Percentiles rank a stretch among this genome's conserved stretches.
Evolutionary conservation across 2,797 vertebrate species (phyloP).

Genomic region (Neomorphus geoffroyi): DNA sequence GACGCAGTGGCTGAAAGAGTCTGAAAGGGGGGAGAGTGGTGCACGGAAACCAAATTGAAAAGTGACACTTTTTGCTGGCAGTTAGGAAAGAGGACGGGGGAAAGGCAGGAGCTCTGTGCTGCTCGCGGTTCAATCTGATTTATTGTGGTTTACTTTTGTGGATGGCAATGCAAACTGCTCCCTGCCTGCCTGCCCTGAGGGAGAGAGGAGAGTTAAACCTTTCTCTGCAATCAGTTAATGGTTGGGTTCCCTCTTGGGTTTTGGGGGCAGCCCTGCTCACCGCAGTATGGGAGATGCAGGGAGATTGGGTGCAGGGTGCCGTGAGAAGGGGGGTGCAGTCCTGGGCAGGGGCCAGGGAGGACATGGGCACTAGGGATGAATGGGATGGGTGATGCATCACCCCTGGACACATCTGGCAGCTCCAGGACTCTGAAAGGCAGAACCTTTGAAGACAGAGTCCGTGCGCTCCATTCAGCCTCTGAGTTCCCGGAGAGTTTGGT

Average conservation of each 20-base stretch:
- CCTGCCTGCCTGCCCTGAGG: not conserved
- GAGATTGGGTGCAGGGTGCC: too few species aligned
- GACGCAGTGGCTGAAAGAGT: rapidly evolving
- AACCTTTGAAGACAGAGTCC: not conserved
- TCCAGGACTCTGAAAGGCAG: not conserved
- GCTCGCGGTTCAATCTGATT: not conserved
- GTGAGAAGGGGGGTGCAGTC: not conserved
- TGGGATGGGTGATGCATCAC: rapidly evolving
- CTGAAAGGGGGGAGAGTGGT: not conserved
- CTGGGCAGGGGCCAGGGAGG: rapidly evolving
- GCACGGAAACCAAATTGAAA: not conserved
- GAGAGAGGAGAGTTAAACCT: not conserved
- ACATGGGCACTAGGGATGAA: rapidly evolving
- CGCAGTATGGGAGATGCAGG: rapidly evolving
- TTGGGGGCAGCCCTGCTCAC: not conserved
- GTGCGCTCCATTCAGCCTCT: rapidly evolving
- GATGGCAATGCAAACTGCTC: not conserved
- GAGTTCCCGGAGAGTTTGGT: not conserved
- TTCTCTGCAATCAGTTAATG: not conserved
- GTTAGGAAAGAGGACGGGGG: not conserved
- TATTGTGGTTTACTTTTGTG: not conserved
- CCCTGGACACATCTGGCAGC: rapidly evolving
- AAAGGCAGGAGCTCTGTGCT: not conserved
- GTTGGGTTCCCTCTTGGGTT: too few species aligned
- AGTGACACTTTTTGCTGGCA: not conserved